Evolutionary conservation across 2,113 vertebrate species (phyloP), one percentile per base, ranked within the genome.

Genomic region (Etheostoma cragini): DNA sequence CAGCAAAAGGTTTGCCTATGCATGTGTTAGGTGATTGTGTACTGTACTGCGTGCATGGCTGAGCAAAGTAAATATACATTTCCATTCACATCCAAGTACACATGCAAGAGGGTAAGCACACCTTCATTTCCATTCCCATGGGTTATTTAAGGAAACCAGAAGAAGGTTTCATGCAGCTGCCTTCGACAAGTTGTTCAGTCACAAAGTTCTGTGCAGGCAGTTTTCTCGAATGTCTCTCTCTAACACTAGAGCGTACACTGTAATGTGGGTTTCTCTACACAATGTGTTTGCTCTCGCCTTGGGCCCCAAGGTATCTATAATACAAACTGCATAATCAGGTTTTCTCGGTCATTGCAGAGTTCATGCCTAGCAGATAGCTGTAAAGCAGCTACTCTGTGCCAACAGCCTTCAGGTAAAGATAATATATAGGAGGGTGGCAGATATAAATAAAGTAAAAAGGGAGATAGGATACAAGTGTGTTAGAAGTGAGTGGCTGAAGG

Each of bases 111-210:
- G n/a, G 35, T 70, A 33, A 58, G 24, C 38, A 12, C 24, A 16
- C 45, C 46, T 24, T 83, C 24, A 42, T 72, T 66, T 78, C 33
- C 26, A 53, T n/a, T 76, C 47, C 58, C 42, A 58, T 35, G 45
- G 49, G 63, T 69, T 76, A 80, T 60, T 72, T 66, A 77, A 72
- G 38, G 53, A 77, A 85, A 78, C 72, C 38, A 42, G 42, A 17
- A 50, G 42, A 3, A 17, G 53, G 13, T 42, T 17, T 62, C 54
- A 62, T 61, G 14, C 22, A 53, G 24, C 22, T 26, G 15, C 45
- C 22, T 53, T 66, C 33, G 56, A 78, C 71, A 76, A 54, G 72
- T 78, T 71, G 62, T 86, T 78, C 53, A 60, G 33, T 84, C 78
- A 85, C 85, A 72, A 58, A 82, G 72, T 81, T 80, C 72, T 47